Conservation (phyloP, 2,888 invertebrate species). For the Agonum fuliginosum region DNA sequence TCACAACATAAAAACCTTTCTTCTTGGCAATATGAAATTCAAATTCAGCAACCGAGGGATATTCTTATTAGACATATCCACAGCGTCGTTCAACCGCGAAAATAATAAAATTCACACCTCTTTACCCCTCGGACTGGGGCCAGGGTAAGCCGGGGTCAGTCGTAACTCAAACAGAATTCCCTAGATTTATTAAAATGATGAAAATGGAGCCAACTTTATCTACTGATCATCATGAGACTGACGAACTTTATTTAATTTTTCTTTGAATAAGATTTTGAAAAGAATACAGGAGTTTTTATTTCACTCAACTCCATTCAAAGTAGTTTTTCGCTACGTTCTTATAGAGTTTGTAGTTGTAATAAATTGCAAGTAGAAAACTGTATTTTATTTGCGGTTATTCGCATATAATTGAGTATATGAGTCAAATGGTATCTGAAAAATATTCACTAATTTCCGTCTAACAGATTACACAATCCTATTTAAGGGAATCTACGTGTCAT, state of each 20-base stretch:
- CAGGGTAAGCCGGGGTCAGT: neutral
- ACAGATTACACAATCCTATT: too few relatives aligned
- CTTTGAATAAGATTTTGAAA: neutral
- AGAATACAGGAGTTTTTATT: neutral
- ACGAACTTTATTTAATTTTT: slow-evolving; percentile 13
- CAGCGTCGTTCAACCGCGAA: slow-evolving; percentile 46
- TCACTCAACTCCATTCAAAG: neutral
- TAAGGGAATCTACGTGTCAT: too few relatives aligned
- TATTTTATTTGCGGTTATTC: too few relatives aligned
- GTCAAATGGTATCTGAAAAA: too few relatives aligned
- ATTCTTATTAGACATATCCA: slow-evolving; percentile 53
- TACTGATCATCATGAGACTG: neutral
- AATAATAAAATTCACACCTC: slow-evolving; percentile 47
- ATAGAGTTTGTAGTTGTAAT: too few relatives aligned
- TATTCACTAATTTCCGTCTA: too few relatives aligned
- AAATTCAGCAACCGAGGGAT: slow-evolving; percentile 49
- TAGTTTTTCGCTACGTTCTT: too few relatives aligned
- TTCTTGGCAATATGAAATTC: slow-evolving; percentile 55
- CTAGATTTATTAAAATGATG: slow-evolving; percentile 36
- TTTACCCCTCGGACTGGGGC: neutral
- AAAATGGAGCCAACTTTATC: slow-evolving; percentile 24
- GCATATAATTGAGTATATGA: too few relatives aligned
- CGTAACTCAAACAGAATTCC: slow-evolving; percentile 43
- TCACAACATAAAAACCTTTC: slow-evolving; percentile 55
- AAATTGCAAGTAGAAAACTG: too few relatives aligned